Evolutionary conservation across 2,113 vertebrate genomes (phyloP).

Genomic region (Crocuta crocuta): DNA sequence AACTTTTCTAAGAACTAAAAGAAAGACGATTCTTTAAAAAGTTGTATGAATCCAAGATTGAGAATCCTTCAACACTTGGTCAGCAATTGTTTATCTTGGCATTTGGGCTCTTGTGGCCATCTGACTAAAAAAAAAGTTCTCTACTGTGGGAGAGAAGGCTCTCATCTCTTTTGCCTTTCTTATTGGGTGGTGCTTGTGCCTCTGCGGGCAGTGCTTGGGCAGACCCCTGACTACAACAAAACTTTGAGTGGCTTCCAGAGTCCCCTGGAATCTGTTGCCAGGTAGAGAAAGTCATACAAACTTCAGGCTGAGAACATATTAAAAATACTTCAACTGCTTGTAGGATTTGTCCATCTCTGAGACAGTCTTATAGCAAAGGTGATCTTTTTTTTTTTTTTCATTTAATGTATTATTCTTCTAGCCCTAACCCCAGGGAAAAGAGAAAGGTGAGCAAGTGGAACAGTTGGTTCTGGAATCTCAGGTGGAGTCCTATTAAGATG

Average conservation of each 20-base stretch:
- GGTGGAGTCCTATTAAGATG: neutral
- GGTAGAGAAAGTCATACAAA: neutral
- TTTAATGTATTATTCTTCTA: neutral
- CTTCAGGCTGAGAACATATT: neutral
- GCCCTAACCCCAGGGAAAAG: neutral
- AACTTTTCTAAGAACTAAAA: neutral
- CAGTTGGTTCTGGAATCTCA: neutral
- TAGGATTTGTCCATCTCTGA: neutral
- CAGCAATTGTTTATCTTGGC: neutral
- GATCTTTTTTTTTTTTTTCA: neutral
- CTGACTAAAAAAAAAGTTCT: neutral
- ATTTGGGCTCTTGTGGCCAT: neutral
- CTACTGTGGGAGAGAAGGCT: neutral
- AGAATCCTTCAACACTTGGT: neutral
- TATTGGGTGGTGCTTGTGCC: accelerated
- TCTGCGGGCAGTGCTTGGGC: neutral
- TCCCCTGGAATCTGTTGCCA: neutral
- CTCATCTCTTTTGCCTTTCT: neutral
- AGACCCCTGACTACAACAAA: neutral
- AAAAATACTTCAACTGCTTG: neutral
- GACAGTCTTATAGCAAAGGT: neutral
- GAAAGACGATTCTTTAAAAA: neutral
- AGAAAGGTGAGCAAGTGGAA: neutral
- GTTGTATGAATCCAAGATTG: neutral
- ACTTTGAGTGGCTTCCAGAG: neutral